phyloP scores from a whole-genome alignment of 1,140 invertebrate species.

The Drosophila saltans region DNA sequence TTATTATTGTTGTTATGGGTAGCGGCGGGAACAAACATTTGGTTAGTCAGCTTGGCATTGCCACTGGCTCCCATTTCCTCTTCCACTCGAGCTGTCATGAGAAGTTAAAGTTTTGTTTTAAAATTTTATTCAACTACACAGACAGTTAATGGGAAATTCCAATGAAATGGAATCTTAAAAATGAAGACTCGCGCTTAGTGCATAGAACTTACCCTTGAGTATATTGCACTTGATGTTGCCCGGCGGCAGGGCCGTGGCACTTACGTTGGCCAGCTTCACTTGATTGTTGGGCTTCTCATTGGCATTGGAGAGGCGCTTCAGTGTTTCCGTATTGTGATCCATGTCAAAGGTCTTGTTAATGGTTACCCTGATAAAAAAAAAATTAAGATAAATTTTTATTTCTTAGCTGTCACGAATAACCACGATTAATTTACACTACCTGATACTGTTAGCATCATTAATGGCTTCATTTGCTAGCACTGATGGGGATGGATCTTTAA shows the following conservation, averaged over 20 bases:
- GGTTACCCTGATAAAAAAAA: conserved; percentile 83
- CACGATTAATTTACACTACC: conserved; percentile 68
- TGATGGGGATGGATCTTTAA: conserved; percentile 85
- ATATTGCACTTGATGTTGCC: conserved; percentile 98
- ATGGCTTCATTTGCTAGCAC: conserved; percentile 84
- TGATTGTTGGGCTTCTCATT: conserved; percentile 88
- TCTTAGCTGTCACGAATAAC: conserved; percentile 57
- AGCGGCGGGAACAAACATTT: conserved; percentile 85
- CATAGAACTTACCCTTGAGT: conserved; percentile 88
- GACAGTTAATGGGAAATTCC: neutral
- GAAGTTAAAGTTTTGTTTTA: conserved; percentile 7
- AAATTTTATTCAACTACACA: neutral
- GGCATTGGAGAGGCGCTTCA: conserved; percentile 84
- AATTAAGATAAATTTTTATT: conserved; percentile 12
- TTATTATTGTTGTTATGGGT: conserved; percentile 44
- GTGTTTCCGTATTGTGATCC: conserved; percentile 85
- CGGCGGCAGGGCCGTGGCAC: conserved; percentile 89
- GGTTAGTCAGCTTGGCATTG: conserved; percentile 84
- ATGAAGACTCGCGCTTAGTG: neutral
- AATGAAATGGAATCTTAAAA: neutral
- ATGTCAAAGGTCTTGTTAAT: conserved; percentile 86
- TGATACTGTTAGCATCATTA: conserved; percentile 83
- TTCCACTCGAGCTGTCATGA: conserved; percentile 84
- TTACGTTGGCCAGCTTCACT: conserved; percentile 85
- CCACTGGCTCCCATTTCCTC: conserved; percentile 85